phyloP scores from a whole-genome alignment of 2,888 invertebrate species.

The Dione juno region DNA sequence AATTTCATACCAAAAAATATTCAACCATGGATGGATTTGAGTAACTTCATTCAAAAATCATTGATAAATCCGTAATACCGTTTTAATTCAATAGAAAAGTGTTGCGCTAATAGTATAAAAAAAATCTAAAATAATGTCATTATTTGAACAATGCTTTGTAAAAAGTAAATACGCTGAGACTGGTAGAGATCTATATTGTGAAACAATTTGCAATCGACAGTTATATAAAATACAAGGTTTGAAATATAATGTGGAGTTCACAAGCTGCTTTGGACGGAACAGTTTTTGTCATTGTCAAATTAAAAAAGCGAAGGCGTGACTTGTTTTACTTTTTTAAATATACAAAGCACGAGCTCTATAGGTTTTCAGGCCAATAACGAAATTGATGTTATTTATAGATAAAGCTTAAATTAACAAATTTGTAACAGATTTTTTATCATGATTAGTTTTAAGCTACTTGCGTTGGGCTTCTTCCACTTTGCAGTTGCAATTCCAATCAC shows the following conservation, averaged over 20 bases:
- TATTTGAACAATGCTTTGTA: conserved; percentile 22
- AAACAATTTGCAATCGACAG: conserved; percentile 69
- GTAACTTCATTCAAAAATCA: conserved; percentile 9
- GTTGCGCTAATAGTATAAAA: background rate
- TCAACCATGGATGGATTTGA: background rate
- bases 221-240: conserved; percentile 76
- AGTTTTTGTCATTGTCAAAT: conserved; percentile 51
- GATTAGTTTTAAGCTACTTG: conserved; percentile 57
- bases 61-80: background rate
- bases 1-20: conserved; percentile 11
- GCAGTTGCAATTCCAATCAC: conserved; percentile 57
- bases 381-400: background rate
- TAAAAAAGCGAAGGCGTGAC: conserved; percentile 29
- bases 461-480: conserved; percentile 61
- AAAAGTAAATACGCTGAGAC: conserved; percentile 26
- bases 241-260: conserved; percentile 62
- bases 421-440: conserved; percentile 50
- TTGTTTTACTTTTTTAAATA: conserved; percentile 32
- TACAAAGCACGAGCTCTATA: background rate
- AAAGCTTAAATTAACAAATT: background rate
- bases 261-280: conserved; percentile 53
- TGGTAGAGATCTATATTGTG: conserved; percentile 55
- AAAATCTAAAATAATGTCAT: conserved; percentile 1
- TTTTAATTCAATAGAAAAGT: conserved; percentile 12
- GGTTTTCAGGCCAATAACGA: background rate